These are phyloP conservation scores for Drosophila orosa DNA, from an alignment of 1,140 invertebrate species.

Conservation along the genomic window DNA sequence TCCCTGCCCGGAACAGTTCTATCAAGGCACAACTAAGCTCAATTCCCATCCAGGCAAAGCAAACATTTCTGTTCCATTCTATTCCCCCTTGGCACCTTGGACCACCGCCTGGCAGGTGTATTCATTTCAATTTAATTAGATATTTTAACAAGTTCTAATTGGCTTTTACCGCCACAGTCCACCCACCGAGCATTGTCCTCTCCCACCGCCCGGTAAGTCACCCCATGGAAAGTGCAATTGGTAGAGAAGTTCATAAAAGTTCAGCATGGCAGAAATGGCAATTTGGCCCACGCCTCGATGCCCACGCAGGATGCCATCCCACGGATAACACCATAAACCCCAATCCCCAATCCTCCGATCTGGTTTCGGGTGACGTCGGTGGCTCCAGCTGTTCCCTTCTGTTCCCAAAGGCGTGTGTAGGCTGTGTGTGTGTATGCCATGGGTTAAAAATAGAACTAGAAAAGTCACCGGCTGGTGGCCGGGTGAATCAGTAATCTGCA, in stretches of 20 bases:
- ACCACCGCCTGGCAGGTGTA: slow-evolving; percentile 12
- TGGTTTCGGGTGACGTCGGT: slow-evolving; percentile 34
- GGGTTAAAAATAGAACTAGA: slow-evolving; percentile 44
- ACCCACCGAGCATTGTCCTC: neutral
- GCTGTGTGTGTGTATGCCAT: slow-evolving; percentile 8
- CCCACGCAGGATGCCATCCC: slow-evolving; percentile 27
- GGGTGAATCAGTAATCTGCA: slow-evolving; percentile 53
- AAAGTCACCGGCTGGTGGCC: slow-evolving; percentile 35
- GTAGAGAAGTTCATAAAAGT: slow-evolving; percentile 32
- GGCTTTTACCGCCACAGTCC: slow-evolving; percentile 7
- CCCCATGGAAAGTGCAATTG: slow-evolving; percentile 30
- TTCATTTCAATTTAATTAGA: slow-evolving; percentile 34
- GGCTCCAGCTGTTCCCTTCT: slow-evolving; percentile 26
- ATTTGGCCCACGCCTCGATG: slow-evolving; percentile 22
- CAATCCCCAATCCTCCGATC: neutral
- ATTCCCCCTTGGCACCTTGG: neutral
- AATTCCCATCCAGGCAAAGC: neutral
- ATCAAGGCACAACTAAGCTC: neutral
- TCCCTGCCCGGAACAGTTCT: neutral
- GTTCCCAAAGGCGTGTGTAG: slow-evolving; percentile 1
- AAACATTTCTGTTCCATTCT: slow-evolving; percentile 1
- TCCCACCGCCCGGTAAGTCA: neutral
- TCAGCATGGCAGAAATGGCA: slow-evolving; percentile 25
- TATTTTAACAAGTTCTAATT: slow-evolving; percentile 42
- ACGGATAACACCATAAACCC: slow-evolving; percentile 5